Conservation (phyloP, 2,797 vertebrate genomes). For the Sparus aurata region DNA sequence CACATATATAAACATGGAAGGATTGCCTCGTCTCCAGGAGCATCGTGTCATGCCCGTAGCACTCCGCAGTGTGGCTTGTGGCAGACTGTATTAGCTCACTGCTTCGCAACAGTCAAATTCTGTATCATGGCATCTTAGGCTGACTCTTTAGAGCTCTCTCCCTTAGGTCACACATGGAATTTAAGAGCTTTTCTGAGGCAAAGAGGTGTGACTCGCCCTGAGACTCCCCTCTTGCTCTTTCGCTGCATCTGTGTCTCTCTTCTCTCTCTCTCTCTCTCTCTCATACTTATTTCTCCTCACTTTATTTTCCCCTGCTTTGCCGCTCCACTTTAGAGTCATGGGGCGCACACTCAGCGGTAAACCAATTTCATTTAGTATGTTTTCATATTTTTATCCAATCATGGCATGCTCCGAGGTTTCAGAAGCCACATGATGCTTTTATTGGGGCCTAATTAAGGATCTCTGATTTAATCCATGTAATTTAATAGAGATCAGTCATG, state of each 20-base stretch:
- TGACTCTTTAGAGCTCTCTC: conserved; percentile 73
- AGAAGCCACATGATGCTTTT: conserved; percentile 83
- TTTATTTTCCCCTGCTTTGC: conserved; percentile 70
- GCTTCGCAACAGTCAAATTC: conserved; percentile 70
- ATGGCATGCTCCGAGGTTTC: conserved; percentile 80
- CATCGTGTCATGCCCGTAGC: conserved; percentile 52
- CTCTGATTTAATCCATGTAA: conserved; percentile 87
- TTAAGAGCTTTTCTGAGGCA: conserved; percentile 84
- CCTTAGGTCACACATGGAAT: conserved; percentile 80
- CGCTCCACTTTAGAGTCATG: conserved; percentile 77
- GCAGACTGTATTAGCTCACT: conserved; percentile 72
- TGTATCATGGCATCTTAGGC: conserved; percentile 75
- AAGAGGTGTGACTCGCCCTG: conserved; percentile 80
- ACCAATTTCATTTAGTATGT: conserved; percentile 86
- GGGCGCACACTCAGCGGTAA: conserved; percentile 81
- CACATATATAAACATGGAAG: conserved; percentile 50
- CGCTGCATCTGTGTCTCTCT: conserved; percentile 56
- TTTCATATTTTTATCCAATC: conserved; percentile 87
- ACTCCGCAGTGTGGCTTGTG: conserved; percentile 54
- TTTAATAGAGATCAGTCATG: conserved; percentile 81
- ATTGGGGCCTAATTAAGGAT: conserved; percentile 88
- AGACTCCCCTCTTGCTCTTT: conserved; percentile 73
- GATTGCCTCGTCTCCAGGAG: conserved; percentile 52
- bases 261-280: conserved; percentile 45
- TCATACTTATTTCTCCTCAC: conserved; percentile 64